These are phyloP conservation scores for Myzus persicae DNA, from an alignment of 1,140 invertebrate species.

Conservation along the genomic window DNA sequence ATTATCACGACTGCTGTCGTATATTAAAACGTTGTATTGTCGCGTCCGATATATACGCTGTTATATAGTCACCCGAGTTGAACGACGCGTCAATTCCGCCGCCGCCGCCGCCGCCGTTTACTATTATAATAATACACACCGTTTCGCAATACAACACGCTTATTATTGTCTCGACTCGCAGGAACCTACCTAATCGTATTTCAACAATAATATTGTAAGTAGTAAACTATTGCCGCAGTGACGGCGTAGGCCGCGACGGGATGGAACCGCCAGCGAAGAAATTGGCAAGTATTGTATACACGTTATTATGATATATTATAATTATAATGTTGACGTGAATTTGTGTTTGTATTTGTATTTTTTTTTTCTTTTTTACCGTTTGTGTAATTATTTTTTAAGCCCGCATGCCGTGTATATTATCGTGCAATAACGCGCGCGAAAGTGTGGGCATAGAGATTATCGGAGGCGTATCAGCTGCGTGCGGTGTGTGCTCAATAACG, in stretches of 20 bases:
- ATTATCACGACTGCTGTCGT: background rate
- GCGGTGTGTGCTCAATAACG: too few relatives aligned
- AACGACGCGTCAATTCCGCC: background rate
- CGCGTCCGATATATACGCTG: background rate
- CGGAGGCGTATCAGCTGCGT: too few relatives aligned
- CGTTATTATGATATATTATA: too few relatives aligned
- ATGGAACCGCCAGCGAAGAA: background rate
- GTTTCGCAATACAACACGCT: background rate
- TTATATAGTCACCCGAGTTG: background rate
- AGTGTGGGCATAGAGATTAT: too few relatives aligned
- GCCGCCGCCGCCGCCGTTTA: too few relatives aligned
- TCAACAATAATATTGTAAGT: background rate
- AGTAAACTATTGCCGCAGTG: background rate
- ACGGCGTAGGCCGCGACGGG: background rate
- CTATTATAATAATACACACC: background rate
- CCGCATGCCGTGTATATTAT: too few relatives aligned
- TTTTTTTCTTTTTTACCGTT: too few relatives aligned
- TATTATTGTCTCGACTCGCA: background rate
- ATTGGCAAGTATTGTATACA: background rate
- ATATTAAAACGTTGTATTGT: background rate
- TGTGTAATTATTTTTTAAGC: too few relatives aligned
- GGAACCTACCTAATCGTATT: background rate
- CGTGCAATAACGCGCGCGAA: too few relatives aligned
- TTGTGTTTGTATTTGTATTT: too few relatives aligned
- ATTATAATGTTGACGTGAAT: too few relatives aligned